Conservation (phyloP, 2,888 invertebrate species). For the Limnephilus lunatus region DNA sequence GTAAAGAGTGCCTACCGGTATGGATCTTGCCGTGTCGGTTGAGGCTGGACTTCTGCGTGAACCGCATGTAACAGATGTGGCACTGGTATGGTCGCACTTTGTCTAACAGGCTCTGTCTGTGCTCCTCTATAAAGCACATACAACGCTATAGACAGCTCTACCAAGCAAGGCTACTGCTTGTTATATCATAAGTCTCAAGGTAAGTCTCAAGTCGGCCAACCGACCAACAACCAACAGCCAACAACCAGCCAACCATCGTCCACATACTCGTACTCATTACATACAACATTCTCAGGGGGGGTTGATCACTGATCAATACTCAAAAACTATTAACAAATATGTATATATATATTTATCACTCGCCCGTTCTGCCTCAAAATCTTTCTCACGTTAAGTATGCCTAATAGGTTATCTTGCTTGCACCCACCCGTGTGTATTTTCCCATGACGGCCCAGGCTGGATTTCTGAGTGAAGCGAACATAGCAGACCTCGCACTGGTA, state of each 20-base stretch:
- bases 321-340: constrained; percentile 64
- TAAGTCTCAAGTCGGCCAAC: background rate
- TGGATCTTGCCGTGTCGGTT: constrained; percentile 86
- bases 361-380: constrained; percentile 75
- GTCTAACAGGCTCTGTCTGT: constrained; percentile 80
- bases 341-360: constrained; percentile 64
- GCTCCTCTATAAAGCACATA: constrained; percentile 73
- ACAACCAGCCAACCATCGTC: background rate
- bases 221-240: background rate
- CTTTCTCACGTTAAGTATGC: constrained; percentile 72
- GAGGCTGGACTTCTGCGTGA: constrained; percentile 86
- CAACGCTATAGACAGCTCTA: constrained; percentile 53
- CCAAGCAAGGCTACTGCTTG: constrained; percentile 9
- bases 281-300: constrained; percentile 42
- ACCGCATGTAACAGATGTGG: constrained; percentile 84
- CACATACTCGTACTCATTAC: background rate
- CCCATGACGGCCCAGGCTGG: constrained; percentile 85
- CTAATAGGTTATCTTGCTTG: constrained; percentile 59
- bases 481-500: constrained; percentile 85
- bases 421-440: constrained; percentile 83
- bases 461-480: constrained; percentile 86
- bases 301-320: constrained; percentile 59
- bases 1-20: constrained; percentile 77
- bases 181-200: background rate
- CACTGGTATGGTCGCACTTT: constrained; percentile 84